Evolutionary conservation across 2,113 vertebrate genomes (phyloP).

Genomic region (Cynopterus brachyotis): DNA sequence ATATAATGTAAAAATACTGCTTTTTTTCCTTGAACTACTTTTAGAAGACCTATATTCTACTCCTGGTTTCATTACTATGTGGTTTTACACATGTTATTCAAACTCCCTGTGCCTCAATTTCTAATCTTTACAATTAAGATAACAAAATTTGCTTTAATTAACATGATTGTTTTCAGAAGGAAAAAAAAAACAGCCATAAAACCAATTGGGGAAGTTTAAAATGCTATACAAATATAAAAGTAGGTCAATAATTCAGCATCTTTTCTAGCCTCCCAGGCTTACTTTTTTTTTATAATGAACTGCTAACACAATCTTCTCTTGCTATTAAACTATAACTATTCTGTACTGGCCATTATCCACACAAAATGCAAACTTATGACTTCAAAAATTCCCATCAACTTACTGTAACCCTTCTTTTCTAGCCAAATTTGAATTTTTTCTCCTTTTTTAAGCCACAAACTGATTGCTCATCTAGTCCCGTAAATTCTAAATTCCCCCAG

Average conservation of each 20-base stretch:
- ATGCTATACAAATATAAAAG: conserved; percentile 21
- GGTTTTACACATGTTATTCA: not conserved
- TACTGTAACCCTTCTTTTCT: conserved; percentile 12
- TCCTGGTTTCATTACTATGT: not conserved
- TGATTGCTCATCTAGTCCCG: not conserved
- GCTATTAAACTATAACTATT: not conserved
- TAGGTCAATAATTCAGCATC: conserved; percentile 9
- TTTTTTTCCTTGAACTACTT: conserved; percentile 34
- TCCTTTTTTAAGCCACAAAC: not conserved
- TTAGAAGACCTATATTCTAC: conserved; percentile 44
- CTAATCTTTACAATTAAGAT: conserved; percentile 38
- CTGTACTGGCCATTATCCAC: not conserved
- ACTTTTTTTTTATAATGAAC: conserved; percentile 26
- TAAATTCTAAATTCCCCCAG: conserved; percentile 56
- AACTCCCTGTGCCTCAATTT: not conserved
- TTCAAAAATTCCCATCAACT: conserved; percentile 2
- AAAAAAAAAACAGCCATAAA: not conserved
- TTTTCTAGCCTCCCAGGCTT: not conserved
- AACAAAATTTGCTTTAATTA: conserved; percentile 7
- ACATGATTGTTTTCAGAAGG: not conserved
- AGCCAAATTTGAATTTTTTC: not conserved
- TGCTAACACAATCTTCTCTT: not conserved
- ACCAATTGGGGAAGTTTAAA: not conserved
- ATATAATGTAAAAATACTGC: not conserved
- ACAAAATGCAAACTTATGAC: conserved; percentile 26